Conservation (phyloP, 2,113 vertebrate genomes). For the Hemicordylus capensis region DNA sequence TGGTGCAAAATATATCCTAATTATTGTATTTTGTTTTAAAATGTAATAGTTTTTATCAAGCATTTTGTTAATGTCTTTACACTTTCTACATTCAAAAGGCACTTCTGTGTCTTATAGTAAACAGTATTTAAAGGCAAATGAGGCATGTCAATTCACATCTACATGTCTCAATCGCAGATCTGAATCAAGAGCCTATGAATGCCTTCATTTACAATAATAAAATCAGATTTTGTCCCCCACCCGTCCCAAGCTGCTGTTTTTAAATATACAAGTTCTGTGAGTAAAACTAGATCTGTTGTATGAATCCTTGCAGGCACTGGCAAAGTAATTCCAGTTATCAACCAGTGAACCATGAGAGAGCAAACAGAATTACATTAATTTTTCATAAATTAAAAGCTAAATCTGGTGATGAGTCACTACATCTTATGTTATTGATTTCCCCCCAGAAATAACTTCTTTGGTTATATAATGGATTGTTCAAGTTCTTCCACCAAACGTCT, state of each 20-base stretch:
- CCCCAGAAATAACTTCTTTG: slow-evolving; percentile 16
- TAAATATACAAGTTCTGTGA: neutral
- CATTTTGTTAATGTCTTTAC: neutral
- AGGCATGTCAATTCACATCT: neutral
- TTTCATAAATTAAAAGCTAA: neutral
- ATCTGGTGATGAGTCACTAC: neutral
- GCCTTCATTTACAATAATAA: neutral
- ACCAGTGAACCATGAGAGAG: neutral
- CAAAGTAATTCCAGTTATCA: neutral
- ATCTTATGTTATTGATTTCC: neutral
- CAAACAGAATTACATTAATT: neutral
- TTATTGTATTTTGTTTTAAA: neutral
- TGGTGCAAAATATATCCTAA: neutral
- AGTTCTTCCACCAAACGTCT: slow-evolving; percentile 36
- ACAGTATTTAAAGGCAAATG: neutral
- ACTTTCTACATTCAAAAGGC: neutral
- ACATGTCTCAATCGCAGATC: neutral
- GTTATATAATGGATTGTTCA: slow-evolving; percentile 43
- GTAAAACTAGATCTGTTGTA: neutral
- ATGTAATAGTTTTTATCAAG: neutral
- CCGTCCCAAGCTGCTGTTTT: neutral
- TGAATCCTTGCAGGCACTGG: neutral
- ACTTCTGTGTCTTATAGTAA: neutral
- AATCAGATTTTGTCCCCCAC: neutral
- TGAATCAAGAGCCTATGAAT: neutral